Evolutionary conservation across 2,113 vertebrate genomes (phyloP).

Genomic region (Aphyosemion australe): DNA sequence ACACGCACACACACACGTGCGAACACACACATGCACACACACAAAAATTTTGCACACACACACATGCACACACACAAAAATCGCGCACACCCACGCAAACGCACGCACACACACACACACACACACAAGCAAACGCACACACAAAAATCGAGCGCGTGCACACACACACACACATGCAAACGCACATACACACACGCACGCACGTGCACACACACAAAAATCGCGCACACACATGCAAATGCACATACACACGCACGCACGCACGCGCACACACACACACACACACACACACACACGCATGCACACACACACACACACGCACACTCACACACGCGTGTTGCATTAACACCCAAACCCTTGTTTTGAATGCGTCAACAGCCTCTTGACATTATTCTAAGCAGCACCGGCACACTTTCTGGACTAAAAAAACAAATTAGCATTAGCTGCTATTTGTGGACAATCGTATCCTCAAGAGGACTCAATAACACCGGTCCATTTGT

Average conservation of each 20-base stretch:
- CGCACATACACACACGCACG: neutral
- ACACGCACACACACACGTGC: neutral
- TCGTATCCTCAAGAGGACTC: neutral
- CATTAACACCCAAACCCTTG: neutral
- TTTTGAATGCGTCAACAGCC: neutral
- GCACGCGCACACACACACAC: neutral
- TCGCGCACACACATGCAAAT: too few relatives aligned
- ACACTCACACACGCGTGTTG: neutral
- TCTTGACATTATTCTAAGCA: neutral
- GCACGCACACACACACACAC: neutral
- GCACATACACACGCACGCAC: too few relatives aligned
- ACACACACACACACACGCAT: neutral
- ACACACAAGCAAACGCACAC: neutral
- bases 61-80: too few relatives aligned
- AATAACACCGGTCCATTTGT: neutral
- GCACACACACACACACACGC: neutral
- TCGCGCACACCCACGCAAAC: too few relatives aligned
- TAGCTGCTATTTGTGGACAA: neutral
- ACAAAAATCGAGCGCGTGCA: too few relatives aligned
- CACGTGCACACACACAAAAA: too few relatives aligned
- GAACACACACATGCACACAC: too few relatives aligned
- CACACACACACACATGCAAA: neutral
- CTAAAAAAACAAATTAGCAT: neutral
- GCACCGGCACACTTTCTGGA: neutral
- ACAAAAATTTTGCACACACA: neutral